Percentiles rank a stretch among this genome's conserved stretches.
Conservation (phyloP, 2,113 vertebrate genomes). For the Pelmatolapia mariae region DNA sequence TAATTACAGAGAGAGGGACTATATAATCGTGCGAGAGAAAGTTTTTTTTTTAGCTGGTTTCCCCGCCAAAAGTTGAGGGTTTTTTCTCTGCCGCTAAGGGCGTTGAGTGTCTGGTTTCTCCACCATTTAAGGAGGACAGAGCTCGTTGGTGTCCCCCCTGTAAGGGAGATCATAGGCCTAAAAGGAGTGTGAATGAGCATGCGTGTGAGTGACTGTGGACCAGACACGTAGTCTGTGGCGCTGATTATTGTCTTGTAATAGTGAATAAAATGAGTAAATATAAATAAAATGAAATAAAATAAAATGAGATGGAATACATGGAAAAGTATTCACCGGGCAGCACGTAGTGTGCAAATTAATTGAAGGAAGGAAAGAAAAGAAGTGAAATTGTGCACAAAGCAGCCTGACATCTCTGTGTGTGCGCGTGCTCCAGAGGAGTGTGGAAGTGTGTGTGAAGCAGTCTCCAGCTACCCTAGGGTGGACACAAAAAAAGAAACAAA, state of each 20-base stretch:
- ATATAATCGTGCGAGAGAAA: neutral
- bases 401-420: neutral
- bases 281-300: too few relatives aligned
- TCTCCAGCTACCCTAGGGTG: neutral
- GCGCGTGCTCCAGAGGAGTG: neutral
- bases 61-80: too few relatives aligned
- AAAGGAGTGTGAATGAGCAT: neutral
- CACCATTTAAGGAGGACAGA: neutral
- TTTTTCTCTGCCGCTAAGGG: neutral
- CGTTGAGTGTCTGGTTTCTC: neutral
- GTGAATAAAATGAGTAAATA: neutral
- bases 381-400: neutral
- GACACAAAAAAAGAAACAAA: neutral
- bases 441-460: neutral
- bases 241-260: neutral
- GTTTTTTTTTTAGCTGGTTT: neutral
- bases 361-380: neutral
- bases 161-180: neutral
- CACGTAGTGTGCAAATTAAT: neutral
- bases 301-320: neutral
- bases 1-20: neutral
- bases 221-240: neutral
- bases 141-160: neutral
- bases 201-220: too few relatives aligned
- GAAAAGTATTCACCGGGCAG: neutral